phyloP scores from a whole-genome alignment of 2,797 vertebrate genomes.

The Allenopithecus nigroviridis region DNA sequence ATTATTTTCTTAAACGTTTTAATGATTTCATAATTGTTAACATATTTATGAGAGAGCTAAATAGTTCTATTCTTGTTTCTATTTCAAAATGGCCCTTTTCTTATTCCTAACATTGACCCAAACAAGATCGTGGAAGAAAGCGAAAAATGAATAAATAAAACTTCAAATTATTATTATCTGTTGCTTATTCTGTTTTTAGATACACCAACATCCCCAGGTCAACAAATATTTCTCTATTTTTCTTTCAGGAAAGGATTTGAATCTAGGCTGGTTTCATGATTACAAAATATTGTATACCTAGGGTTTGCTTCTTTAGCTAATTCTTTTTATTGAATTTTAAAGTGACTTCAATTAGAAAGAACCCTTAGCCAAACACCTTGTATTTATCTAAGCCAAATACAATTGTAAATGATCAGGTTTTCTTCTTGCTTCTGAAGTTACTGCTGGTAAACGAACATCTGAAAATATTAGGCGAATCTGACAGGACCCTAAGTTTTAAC shows the following conservation, averaged over 20 bases:
- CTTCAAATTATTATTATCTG: not conserved
- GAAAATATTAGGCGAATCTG: constrained; percentile 19
- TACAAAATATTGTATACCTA: not conserved
- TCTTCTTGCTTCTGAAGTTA: constrained; percentile 28
- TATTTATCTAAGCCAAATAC: constrained; percentile 23
- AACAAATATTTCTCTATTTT: not conserved
- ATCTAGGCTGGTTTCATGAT: constrained; percentile 2
- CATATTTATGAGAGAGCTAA: not conserved
- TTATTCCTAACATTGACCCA: not conserved
- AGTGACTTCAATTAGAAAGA: constrained; percentile 19
- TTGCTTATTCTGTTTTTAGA: not conserved
- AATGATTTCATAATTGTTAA: constrained; percentile 3
- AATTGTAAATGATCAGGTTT: constrained; percentile 22
- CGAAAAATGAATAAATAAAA: not conserved
- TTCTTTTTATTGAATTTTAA: constrained; percentile 56
- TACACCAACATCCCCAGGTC: not conserved
- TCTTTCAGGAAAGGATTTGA: not conserved
- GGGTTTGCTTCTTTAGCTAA: not conserved
- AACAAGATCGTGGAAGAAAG: not conserved
- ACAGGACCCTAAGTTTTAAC: constrained; percentile 23
- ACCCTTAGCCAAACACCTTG: not conserved
- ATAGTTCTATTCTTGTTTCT: not conserved
- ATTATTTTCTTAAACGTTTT: not conserved
- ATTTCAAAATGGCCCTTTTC: not conserved
- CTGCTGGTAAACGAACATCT: not conserved